A percentile compares a stretch with the other conserved stretches of the same genome.
Conservation (phyloP, 2,888 invertebrate genomes). For the Antitype chi region DNA sequence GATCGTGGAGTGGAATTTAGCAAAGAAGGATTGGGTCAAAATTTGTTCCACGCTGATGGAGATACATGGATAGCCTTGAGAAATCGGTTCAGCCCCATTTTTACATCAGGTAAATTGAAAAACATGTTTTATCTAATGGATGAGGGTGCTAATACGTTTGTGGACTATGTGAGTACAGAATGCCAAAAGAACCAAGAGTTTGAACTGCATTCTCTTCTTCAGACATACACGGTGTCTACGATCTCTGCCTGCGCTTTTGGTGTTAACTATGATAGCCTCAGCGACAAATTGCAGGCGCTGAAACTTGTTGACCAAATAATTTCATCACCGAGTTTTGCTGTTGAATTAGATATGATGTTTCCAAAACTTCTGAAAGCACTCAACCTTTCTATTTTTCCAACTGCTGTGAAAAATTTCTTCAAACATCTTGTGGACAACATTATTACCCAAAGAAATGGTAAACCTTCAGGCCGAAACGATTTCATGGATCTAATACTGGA, state of each 20-base stretch:
- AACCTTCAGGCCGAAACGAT: conserved; percentile 72
- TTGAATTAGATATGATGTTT: conserved; percentile 75
- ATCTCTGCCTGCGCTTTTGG: conserved; percentile 77
- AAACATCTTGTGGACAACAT: conserved; percentile 67
- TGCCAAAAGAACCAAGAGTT: conserved; percentile 63
- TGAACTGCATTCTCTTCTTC: conserved; percentile 68
- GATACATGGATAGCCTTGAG: conserved; percentile 76
- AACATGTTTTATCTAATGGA: conserved; percentile 77
- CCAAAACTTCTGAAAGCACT: conserved; percentile 75
- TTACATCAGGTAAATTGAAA: conserved; percentile 80
- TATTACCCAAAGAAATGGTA: conserved; percentile 71
- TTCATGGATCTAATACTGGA: conserved; percentile 79
- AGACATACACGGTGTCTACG: conserved; percentile 72
- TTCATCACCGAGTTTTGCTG: conserved; percentile 49
- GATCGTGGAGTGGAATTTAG: conserved; percentile 77
- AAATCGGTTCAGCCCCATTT: conserved; percentile 76
- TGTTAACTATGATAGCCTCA: conserved; percentile 67
- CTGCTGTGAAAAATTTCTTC: conserved; percentile 67
- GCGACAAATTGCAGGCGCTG: conserved; percentile 58
- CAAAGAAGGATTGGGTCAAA: conserved; percentile 73
- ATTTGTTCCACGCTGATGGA: conserved; percentile 77
- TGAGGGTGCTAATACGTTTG: conserved; percentile 72
- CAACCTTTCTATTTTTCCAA: conserved; percentile 70
- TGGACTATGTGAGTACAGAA: conserved; percentile 63
- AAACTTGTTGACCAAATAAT: conserved; percentile 58